A percentile compares a stretch with the other conserved stretches of the same genome.
These are phyloP conservation scores for Drosophila littoralis DNA, from an alignment of 1,140 invertebrate species.

Conservation along the genomic window DNA sequence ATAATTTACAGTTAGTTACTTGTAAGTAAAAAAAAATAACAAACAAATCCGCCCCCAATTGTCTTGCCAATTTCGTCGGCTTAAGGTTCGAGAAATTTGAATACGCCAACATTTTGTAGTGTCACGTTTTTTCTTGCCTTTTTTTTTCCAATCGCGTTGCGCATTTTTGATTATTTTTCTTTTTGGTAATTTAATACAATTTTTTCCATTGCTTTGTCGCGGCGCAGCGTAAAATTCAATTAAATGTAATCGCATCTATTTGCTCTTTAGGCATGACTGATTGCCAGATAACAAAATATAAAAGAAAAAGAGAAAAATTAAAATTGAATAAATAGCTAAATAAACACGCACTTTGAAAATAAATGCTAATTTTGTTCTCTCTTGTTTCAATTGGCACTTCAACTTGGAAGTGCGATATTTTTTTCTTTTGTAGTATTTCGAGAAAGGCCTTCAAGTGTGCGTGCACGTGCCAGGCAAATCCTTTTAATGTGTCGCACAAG, in stretches of 20 bases:
- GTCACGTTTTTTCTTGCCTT: slow-evolving; percentile 72
- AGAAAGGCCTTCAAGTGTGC: slow-evolving; percentile 26
- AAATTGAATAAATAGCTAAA: slow-evolving; percentile 80
- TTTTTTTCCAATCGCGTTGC: slow-evolving; percentile 49
- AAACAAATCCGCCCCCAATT: slow-evolving; percentile 22
- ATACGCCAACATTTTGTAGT: slow-evolving; percentile 60
- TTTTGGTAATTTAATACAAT: slow-evolving; percentile 74
- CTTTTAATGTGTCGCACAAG: slow-evolving; percentile 77
- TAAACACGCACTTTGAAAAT: slow-evolving; percentile 73
- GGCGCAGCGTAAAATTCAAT: slow-evolving; percentile 66
- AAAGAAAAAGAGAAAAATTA: slow-evolving; percentile 42
- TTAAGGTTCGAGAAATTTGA: slow-evolving; percentile 63
- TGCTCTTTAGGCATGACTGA: slow-evolving; percentile 65
- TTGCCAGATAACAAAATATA: slow-evolving; percentile 37
- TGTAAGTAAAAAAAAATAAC: slow-evolving; percentile 15
- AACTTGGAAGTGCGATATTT: slow-evolving; percentile 20
- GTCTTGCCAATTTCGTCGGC: slow-evolving; percentile 31
- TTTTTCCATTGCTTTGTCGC: slow-evolving; percentile 50
- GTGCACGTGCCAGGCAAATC: slow-evolving; percentile 71
- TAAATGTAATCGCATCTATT: slow-evolving; percentile 82
- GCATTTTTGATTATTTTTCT: slow-evolving; percentile 68
- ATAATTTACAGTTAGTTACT: slow-evolving; percentile 21
- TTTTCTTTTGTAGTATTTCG: slow-evolving; percentile 22
- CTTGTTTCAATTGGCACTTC: slow-evolving; percentile 59
- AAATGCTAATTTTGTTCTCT: slow-evolving; percentile 72